These are phyloP conservation scores for Ormyrus thymus DNA, from an alignment of 2,888 invertebrate genomes.

Conservation along the genomic window DNA sequence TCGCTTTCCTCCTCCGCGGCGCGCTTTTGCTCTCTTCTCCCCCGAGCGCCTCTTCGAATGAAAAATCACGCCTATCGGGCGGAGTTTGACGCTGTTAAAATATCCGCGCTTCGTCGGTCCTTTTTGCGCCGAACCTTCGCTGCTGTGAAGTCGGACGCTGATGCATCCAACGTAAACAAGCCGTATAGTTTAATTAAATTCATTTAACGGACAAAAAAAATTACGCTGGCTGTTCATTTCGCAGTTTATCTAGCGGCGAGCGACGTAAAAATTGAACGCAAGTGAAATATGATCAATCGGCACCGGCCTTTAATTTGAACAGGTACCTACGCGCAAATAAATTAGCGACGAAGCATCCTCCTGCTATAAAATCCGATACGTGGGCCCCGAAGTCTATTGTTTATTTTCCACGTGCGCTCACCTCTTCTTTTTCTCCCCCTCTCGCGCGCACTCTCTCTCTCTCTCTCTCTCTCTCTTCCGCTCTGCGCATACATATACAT, in stretches of 20 bases:
- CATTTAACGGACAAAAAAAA: too few species aligned
- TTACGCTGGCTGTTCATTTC: too few species aligned
- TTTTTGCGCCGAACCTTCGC: background rate
- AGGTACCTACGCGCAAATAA: slow-evolving; percentile 26
- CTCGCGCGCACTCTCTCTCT: background rate
- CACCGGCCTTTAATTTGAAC: background rate
- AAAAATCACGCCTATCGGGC: slow-evolving; percentile 1
- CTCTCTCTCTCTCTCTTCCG: slow-evolving; percentile 1
- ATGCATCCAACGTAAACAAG: too few species aligned
- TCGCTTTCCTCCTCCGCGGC: background rate
- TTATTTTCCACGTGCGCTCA: slow-evolving; percentile 19
- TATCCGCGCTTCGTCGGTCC: background rate
- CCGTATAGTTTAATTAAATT: too few species aligned
- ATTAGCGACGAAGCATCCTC: slow-evolving; percentile 5
- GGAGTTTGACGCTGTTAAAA: too few species aligned
- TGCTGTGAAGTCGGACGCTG: too few species aligned
- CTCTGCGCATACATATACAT: background rate
- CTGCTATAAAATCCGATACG: slow-evolving; percentile 11
- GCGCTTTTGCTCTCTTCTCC: background rate
- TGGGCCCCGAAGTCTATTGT: slow-evolving; percentile 32
- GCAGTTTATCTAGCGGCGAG: too few species aligned
- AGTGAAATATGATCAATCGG: too few species aligned
- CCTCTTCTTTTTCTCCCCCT: background rate
- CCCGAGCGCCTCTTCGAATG: background rate
- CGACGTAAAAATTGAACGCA: too few species aligned